phyloP scores from a whole-genome alignment of 2,113 vertebrate species.

The Orycteropus afer region DNA sequence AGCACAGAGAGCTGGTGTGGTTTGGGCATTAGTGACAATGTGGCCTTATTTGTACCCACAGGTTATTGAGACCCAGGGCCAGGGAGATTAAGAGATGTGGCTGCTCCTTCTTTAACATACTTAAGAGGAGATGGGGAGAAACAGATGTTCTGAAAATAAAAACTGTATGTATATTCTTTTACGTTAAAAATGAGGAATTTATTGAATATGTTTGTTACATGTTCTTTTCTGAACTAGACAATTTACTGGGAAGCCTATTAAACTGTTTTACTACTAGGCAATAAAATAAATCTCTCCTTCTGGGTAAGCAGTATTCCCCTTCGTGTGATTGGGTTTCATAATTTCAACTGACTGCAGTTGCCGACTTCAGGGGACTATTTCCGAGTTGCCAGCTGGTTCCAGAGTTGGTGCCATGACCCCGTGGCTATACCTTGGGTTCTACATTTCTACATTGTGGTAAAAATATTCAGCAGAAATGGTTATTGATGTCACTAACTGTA shows the following conservation, averaged over 20 bases:
- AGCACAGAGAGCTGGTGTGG: background rate
- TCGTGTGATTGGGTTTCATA: background rate
- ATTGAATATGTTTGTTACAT: background rate
- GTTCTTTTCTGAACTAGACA: background rate
- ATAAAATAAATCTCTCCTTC: constrained; percentile 55
- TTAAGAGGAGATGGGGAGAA: background rate
- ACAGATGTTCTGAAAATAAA: constrained; percentile 39
- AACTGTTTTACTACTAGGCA: constrained; percentile 57
- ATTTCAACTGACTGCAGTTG: constrained; percentile 22
- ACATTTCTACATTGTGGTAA: background rate
- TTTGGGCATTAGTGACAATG: background rate
- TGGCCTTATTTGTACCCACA: background rate
- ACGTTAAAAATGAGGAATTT: constrained; percentile 17
- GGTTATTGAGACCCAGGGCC: background rate
- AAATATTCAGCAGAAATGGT: background rate
- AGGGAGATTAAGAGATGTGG: background rate
- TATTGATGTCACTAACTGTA: background rate
- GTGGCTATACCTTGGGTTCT: background rate
- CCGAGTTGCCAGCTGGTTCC: background rate
- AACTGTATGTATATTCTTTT: background rate
- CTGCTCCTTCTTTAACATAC: background rate
- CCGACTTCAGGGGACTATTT: background rate
- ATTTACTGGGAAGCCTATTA: constrained; percentile 27
- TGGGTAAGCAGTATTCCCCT: background rate
- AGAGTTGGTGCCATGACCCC: background rate